A percentile compares a stretch with the other conserved stretches of the same genome.
Evolutionary conservation across 2,113 vertebrate genomes (phyloP).

Genomic region (Solea senegalensis): DNA sequence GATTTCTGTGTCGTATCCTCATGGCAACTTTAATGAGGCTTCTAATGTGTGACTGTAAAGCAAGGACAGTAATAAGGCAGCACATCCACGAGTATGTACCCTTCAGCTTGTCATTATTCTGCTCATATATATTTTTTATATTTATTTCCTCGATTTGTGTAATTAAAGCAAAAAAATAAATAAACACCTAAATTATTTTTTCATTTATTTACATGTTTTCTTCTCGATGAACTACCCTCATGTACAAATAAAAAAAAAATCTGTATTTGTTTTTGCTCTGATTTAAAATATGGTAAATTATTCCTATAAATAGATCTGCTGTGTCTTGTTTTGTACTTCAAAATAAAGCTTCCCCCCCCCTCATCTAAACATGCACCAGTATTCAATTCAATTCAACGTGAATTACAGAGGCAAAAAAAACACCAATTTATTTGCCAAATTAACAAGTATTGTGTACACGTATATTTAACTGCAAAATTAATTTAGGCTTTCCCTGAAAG

Average conservation of each 20-base stretch:
- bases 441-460: constrained; percentile 10
- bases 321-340: constrained; percentile 89
- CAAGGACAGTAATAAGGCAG: constrained; percentile 60
- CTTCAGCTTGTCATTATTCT: constrained; percentile 69
- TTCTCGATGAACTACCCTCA: constrained; percentile 81
- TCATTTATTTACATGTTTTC: constrained; percentile 82
- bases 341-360: constrained; percentile 88
- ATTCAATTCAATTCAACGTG: constrained; percentile 3
- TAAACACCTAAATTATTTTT: constrained; percentile 91
- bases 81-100: constrained; percentile 55
- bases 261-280: constrained; percentile 71
- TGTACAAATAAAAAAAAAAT: constrained; percentile 81
- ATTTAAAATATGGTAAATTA: constrained; percentile 87
- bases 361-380: constrained; percentile 38
- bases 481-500: constrained; percentile 45
- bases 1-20: constrained; percentile 38
- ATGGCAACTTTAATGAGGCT: neutral
- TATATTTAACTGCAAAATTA: constrained; percentile 9
- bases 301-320: constrained; percentile 86
- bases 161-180: constrained; percentile 81
- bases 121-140: constrained; percentile 81
- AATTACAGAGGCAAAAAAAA: constrained; percentile 7
- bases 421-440: constrained; percentile 41
- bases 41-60: constrained; percentile 28
- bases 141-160: constrained; percentile 89